Conservation (phyloP, 2,888 invertebrate species). For the Ectemnius cavifrons region DNA sequence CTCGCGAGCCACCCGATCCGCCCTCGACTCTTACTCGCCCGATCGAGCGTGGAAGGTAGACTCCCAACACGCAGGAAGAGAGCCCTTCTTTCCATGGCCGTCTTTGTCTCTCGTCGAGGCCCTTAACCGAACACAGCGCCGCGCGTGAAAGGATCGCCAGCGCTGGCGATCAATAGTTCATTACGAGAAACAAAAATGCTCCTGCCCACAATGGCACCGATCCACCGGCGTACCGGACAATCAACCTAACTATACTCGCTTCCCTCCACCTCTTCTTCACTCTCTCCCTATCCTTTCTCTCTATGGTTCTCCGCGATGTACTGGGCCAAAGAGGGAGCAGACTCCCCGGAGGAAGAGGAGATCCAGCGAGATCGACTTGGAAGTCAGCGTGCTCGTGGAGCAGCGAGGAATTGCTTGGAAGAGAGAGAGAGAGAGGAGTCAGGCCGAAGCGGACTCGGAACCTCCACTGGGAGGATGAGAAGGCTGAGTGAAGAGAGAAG, state of each 20-base stretch:
- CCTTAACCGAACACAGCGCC: constrained; percentile 30
- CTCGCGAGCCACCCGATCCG: not conserved
- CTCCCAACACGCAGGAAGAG: not conserved
- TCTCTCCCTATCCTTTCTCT: constrained; percentile 9
- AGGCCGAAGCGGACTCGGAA: constrained; percentile 18
- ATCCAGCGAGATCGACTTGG: constrained; percentile 31
- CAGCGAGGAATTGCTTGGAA: constrained; percentile 17
- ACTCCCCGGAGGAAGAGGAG: constrained; percentile 23
- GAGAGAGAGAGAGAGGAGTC: constrained; percentile 14
- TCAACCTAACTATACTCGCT: constrained; percentile 59
- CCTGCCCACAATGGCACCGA: constrained; percentile 62
- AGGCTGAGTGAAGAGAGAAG: constrained; percentile 9
- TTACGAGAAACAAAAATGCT: constrained; percentile 74
- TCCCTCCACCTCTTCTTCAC: not conserved
- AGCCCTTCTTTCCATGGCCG: not conserved
- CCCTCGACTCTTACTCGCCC: constrained; percentile 25
- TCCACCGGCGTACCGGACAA: constrained; percentile 57
- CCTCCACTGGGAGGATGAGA: constrained; percentile 22
- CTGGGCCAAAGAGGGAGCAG: constrained; percentile 18
- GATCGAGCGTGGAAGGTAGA: constrained; percentile 12
- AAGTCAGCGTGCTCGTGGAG: constrained; percentile 27
- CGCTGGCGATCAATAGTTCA: constrained; percentile 73
- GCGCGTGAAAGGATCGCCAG: constrained; percentile 65
- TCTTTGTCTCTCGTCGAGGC: constrained; percentile 31
- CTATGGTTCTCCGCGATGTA: constrained; percentile 15